Evolutionary conservation across 2,113 vertebrate species (phyloP), one percentile per base, ranked within the genome.

Genomic region (Lethenteron camtschaticum): DNA sequence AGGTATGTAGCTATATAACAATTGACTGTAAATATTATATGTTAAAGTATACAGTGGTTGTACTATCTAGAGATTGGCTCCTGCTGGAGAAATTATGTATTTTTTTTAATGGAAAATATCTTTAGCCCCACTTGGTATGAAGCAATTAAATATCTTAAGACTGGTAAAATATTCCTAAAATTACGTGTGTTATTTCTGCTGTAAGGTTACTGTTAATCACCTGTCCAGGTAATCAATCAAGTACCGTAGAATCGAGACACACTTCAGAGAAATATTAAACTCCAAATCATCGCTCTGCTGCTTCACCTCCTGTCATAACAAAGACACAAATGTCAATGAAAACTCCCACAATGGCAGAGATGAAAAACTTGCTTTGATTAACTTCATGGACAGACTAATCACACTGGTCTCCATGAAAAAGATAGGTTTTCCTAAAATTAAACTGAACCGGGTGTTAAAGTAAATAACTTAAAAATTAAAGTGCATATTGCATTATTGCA

Each of bases 191-290:
- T 9, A 24, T 66, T 9, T n/a, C 24, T 66, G 63, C 8, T 4
- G 24, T n/a, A 24, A 9, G n/a, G 13, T 7, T 58, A 16, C 11
- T 57, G 12, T 70, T 57, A 69, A 80, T 68, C 69, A 96, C 94
- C 85, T 95, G 73, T 86, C 84, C 24, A 84, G 74, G 57, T 86
- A 84, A 72, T 91, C 87, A 0, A 87, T 92, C 79, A 96, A 84
- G 76, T 86, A 95, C 16, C 90, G 81, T 71, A 96, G 81, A 71
- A 99, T 87, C 0, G 92, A 85, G 9, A 95, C 74, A 2, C 88
- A 85, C 79, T 88, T 96, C 73, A 96, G 76, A 4, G 90, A 80
- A 68, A 99, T 89, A 72, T 88, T 84, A 82, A 95, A 96, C 75
- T 96, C 89, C 81, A 89, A 78, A 0, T 70, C 58, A 68, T 81